Percentiles rank a stretch among this genome's conserved stretches.
Conservation (phyloP, 2,113 vertebrate genomes). For the Rhynchopsitta pachyrhyncha region DNA sequence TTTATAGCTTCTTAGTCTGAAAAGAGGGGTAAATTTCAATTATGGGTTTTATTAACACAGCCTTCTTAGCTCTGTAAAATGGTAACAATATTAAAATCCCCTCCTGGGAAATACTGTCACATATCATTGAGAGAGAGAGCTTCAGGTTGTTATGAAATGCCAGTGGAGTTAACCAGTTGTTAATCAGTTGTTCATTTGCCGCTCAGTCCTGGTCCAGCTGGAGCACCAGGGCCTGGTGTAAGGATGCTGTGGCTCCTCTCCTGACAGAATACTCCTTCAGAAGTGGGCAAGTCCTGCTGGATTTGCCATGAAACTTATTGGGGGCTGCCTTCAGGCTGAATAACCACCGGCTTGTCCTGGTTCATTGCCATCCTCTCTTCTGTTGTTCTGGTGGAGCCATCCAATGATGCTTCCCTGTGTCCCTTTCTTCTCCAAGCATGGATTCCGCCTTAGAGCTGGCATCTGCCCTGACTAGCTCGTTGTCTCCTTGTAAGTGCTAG, state of each 20-base stretch:
- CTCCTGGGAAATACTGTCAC: conserved; percentile 35
- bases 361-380: background rate
- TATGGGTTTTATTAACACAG: conserved; percentile 16
- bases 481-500: conserved; percentile 32
- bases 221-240: background rate
- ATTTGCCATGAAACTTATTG: background rate
- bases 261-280: background rate
- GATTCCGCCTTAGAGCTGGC: background rate
- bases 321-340: accelerated
- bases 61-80: conserved; percentile 7
- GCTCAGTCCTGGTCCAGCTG: background rate
- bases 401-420: background rate
- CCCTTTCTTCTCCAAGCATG: background rate
- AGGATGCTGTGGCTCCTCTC: background rate
- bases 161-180: conserved; percentile 23
- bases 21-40: background rate
- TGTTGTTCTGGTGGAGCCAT: background rate
- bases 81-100: background rate
- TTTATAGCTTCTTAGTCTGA: background rate
- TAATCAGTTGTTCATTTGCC: background rate
- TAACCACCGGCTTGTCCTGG: background rate
- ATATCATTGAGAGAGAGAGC: background rate
- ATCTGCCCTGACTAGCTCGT: conserved; percentile 25
- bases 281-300: background rate
- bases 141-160: background rate